phyloP scores from a whole-genome alignment of 2,888 invertebrate species.

The Junonia oenone region DNA sequence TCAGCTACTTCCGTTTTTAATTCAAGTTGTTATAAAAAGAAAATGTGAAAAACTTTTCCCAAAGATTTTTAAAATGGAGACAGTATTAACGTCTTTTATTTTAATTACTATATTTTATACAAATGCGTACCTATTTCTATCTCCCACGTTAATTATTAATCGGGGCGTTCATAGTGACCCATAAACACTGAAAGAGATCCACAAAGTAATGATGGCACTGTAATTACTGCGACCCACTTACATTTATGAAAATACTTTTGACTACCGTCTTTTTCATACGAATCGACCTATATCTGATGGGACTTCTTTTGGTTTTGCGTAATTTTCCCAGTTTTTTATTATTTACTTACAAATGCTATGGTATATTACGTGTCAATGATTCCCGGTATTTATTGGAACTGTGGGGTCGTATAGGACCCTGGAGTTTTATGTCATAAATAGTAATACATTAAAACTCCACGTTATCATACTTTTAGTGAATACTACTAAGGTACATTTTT shows the following conservation, averaged over 20 bases:
- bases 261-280: neutral
- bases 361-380: no score
- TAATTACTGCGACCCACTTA: constrained; percentile 22
- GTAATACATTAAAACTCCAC: no score
- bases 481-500: no score
- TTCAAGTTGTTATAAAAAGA: no score
- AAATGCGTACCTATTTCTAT: neutral
- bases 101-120: neutral
- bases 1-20: no score
- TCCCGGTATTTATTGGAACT: no score
- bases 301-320: neutral
- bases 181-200: constrained; percentile 16
- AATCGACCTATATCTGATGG: neutral
- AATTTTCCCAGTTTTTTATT: no score
- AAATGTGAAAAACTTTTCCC: no score
- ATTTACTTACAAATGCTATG: no score
- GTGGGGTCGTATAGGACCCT: no score
- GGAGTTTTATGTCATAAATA: no score
- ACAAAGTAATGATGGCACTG: constrained; percentile 12
- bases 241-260: neutral
- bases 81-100: neutral
- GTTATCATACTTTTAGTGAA: no score
- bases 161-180: constrained; percentile 14
- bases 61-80: neutral
- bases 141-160: neutral